Evolutionary conservation across 2,113 vertebrate genomes (phyloP).

Genomic region (Conger conger): DNA sequence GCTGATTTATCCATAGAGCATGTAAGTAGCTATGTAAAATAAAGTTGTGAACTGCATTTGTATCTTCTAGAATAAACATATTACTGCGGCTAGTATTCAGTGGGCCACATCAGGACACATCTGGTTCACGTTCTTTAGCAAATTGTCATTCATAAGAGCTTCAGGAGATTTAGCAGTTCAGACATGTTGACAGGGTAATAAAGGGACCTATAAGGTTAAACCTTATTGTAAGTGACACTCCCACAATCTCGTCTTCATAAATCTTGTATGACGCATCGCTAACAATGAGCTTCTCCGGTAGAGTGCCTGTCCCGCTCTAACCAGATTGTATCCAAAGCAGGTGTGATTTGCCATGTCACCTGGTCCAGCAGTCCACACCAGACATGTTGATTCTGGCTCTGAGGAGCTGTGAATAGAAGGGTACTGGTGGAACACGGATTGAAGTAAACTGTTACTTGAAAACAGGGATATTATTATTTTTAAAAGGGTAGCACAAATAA

Average conservation of each 20-base stretch:
- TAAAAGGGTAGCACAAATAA: not conserved
- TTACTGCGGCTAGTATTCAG: slow-evolving; percentile 36
- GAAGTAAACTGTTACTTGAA: not conserved
- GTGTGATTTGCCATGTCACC: not conserved
- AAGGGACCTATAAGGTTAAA: not conserved
- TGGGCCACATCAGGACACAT: slow-evolving; percentile 30
- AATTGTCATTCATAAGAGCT: slow-evolving; percentile 8
- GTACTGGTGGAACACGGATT: not conserved
- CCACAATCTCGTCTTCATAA: not conserved
- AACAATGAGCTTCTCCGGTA: not conserved
- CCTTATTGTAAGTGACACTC: not conserved
- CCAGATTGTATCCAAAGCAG: not conserved
- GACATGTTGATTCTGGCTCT: slow-evolving; percentile 11
- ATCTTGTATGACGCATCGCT: not conserved
- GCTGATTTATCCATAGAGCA: slow-evolving; percentile 56
- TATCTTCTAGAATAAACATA: slow-evolving; percentile 45
- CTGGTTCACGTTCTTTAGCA: not conserved
- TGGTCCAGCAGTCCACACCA: not conserved
- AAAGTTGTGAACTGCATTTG: slow-evolving; percentile 51
- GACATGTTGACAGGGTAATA: not conserved
- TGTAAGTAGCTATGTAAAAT: slow-evolving; percentile 65
- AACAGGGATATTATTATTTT: not conserved
- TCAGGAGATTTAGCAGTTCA: not conserved
- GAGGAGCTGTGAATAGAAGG: slow-evolving; percentile 8
- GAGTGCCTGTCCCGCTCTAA: not conserved